A percentile compares a stretch with the other conserved stretches of the same genome.
phyloP scores from a whole-genome alignment of 1,140 invertebrate species.

The Drosophila arizonae region DNA sequence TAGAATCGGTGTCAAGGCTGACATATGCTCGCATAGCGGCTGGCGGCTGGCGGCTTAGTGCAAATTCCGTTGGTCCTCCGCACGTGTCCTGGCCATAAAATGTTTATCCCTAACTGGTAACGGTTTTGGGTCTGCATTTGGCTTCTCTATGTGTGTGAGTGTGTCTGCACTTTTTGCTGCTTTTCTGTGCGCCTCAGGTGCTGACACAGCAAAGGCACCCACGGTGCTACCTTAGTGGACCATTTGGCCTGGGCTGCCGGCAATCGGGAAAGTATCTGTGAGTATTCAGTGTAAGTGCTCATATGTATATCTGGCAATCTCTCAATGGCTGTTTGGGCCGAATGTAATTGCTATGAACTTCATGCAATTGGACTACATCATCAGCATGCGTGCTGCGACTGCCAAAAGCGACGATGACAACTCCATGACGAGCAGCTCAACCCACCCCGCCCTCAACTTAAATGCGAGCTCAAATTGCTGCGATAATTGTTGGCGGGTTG shows the following conservation, averaged over 20 bases:
- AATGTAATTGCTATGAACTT: slow-evolving; percentile 77
- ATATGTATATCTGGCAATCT: slow-evolving; percentile 5
- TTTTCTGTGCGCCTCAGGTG: slow-evolving; percentile 12
- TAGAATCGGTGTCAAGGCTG: slow-evolving; percentile 22
- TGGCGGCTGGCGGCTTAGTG: not conserved
- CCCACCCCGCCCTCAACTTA: slow-evolving; percentile 1
- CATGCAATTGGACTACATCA: slow-evolving; percentile 40
- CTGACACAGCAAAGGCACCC: slow-evolving; percentile 23
- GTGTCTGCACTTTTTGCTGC: not conserved
- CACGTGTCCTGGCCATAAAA: slow-evolving; percentile 67
- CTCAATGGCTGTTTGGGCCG: slow-evolving; percentile 22
- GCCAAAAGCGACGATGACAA: slow-evolving; percentile 27
- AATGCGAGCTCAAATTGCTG: slow-evolving; percentile 46
- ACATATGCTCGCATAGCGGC: slow-evolving; percentile 11
- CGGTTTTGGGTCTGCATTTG: slow-evolving; percentile 6
- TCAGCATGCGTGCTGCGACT: slow-evolving; percentile 54
- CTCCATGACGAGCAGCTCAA: not conserved
- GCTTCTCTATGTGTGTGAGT: not conserved
- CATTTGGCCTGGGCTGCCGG: slow-evolving; percentile 14
- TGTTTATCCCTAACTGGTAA: slow-evolving; percentile 17
- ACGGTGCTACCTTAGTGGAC: slow-evolving; percentile 15
- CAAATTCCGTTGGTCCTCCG: slow-evolving; percentile 46
- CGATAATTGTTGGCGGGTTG: slow-evolving; percentile 68
- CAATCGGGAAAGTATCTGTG: slow-evolving; percentile 19
- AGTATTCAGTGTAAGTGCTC: slow-evolving; percentile 9